A percentile compares a stretch with the other conserved stretches of the same genome.
Conservation (phyloP, 2,888 invertebrate genomes). For the Rugalucina vietnamica region DNA sequence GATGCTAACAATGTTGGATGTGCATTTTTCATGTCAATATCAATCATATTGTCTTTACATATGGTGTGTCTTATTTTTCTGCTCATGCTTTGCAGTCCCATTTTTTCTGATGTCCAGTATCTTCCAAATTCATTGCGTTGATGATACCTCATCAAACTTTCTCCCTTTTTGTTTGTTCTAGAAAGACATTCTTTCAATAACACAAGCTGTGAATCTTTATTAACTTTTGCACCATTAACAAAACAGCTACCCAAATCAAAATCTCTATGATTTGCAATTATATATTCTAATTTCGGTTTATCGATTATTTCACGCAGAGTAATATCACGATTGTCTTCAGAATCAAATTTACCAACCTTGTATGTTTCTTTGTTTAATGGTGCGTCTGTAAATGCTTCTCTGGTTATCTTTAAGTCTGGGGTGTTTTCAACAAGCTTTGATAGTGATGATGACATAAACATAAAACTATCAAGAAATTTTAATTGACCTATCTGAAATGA, state of each 20-base stretch:
- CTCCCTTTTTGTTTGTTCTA: slow-evolving; percentile 2
- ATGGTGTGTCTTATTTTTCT: slow-evolving; percentile 11
- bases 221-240: neutral
- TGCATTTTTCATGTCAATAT: neutral
- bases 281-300: slow-evolving; percentile 1
- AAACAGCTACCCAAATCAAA: slow-evolving; percentile 5
- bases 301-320: neutral
- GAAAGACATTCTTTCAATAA: neutral
- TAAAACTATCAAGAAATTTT: slow-evolving; percentile 48
- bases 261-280: neutral
- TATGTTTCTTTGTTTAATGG: neutral
- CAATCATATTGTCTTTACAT: too few species aligned
- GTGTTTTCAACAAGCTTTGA: slow-evolving; percentile 26
- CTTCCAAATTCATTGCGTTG: neutral
- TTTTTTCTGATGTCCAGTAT: slow-evolving; percentile 9
- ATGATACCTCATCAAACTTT: neutral
- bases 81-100: neutral
- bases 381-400: slow-evolving; percentile 5
- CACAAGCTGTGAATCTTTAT: neutral
- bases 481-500: slow-evolving; percentile 65
- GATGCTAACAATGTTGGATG: neutral
- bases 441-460: slow-evolving; percentile 41
- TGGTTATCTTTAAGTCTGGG: slow-evolving; percentile 22
- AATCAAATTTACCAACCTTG: neutral
- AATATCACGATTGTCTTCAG: neutral